Evolutionary conservation across 2,797 vertebrate species (phyloP).

Genomic region (Parauchenoglanis ngamensis): DNA sequence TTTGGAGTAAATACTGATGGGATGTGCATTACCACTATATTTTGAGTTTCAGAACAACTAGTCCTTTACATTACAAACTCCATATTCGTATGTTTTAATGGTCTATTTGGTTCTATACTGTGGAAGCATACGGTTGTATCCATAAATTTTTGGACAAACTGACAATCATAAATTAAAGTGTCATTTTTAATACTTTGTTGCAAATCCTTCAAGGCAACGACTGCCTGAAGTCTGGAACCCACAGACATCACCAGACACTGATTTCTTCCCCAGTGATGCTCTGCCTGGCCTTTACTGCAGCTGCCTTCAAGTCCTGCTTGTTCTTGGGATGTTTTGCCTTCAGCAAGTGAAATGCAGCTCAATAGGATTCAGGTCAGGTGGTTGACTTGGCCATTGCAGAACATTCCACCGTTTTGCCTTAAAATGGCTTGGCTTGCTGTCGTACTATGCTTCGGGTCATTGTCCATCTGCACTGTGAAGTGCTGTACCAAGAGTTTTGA

Average conservation of each 20-base stretch:
- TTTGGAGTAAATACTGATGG: not conserved
- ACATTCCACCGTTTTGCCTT: not conserved
- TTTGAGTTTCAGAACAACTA: not conserved
- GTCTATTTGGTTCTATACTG: not conserved
- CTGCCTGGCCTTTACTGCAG: not conserved
- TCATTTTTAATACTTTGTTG: not conserved
- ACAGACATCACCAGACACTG: not conserved
- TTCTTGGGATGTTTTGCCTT: not conserved
- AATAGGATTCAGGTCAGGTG: not conserved
- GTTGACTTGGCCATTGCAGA: not conserved
- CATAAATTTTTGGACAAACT: not conserved
- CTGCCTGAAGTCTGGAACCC: not conserved
- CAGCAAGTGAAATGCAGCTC: not conserved
- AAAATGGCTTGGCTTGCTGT: conserved; percentile 5
- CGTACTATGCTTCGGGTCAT: not conserved
- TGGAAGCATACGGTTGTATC: not conserved
- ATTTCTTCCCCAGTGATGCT: not conserved
- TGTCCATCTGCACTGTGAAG: conserved; percentile 35
- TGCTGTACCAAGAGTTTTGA: conserved; percentile 10
- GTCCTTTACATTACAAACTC: not conserved
- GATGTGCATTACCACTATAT: conserved; percentile 1
- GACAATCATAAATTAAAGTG: not conserved
- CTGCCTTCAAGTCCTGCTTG: not conserved
- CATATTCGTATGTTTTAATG: not conserved
- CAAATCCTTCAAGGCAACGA: not conserved